phyloP scores from a whole-genome alignment of 2,797 vertebrate genomes.

The Acipenser ruthenus region DNA sequence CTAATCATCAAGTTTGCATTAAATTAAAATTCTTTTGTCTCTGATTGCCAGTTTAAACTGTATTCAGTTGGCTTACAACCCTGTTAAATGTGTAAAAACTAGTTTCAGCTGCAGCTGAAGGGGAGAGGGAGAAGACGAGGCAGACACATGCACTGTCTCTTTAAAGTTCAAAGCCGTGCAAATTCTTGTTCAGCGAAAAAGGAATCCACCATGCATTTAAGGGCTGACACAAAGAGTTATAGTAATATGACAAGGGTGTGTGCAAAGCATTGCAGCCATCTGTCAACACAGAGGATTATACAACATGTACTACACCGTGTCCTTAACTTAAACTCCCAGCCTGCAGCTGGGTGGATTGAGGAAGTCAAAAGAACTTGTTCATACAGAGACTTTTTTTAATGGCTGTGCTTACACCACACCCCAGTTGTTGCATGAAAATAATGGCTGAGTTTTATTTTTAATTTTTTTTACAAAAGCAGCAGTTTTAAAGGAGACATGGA shows the following conservation, averaged over 20 bases:
- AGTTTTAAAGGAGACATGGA: too few relatives aligned
- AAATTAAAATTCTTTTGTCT: too few relatives aligned
- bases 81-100: too few relatives aligned
- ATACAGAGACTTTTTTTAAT: conserved; percentile 31
- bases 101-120: not conserved
- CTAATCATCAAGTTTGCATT: too few relatives aligned
- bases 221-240: not conserved
- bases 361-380: conserved; percentile 43
- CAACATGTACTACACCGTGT: conserved; percentile 32
- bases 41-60: too few relatives aligned
- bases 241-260: not conserved
- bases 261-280: not conserved
- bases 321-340: conserved; percentile 35
- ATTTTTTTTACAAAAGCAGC: too few relatives aligned
- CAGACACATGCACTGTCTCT: not conserved
- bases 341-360: conserved; percentile 38
- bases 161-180: not conserved
- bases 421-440: too few relatives aligned
- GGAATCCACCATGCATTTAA: not conserved
- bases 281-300: conserved; percentile 1
- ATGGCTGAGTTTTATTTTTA: too few relatives aligned
- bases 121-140: not conserved
- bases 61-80: too few relatives aligned
- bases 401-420: not conserved
- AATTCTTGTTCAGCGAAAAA: not conserved